A percentile compares a stretch with the other conserved stretches of the same genome.
Conservation (phyloP, 1,140 invertebrate genomes). For the Cyrtorhinus lividipennis region DNA sequence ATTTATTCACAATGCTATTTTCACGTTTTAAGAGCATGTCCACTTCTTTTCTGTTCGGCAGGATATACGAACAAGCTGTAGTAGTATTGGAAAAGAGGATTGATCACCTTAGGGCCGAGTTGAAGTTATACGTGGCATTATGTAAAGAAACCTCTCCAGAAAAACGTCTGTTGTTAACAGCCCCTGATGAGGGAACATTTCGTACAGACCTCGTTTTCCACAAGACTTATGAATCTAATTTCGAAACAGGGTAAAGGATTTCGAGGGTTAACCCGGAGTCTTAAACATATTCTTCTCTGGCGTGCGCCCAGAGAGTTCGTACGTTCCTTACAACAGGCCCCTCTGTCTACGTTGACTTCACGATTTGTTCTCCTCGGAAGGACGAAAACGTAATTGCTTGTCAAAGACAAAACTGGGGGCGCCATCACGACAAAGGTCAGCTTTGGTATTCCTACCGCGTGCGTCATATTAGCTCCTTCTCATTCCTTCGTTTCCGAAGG, state of each 20-base stretch:
- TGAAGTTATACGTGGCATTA: no score
- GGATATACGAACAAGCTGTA: no score
- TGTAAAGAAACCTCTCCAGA: neutral
- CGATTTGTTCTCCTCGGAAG: neutral
- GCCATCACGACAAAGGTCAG: neutral
- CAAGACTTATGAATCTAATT: neutral
- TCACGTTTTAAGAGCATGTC: no score
- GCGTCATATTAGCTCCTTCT: neutral
- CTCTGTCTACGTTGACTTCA: neutral
- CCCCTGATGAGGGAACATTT: neutral
- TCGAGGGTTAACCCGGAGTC: neutral
- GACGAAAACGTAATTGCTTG: neutral
- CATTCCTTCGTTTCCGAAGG: no score
- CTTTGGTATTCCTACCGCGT: neutral
- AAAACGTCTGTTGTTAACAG: constrained; percentile 5
- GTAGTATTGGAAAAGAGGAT: no score
- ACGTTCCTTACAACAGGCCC: neutral
- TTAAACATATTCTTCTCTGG: neutral
- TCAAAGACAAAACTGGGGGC: neutral
- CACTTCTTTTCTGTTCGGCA: no score
- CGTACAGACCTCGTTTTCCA: neutral
- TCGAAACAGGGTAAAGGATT: neutral
- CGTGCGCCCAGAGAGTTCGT: neutral
- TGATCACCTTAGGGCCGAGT: no score
- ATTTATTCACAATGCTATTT: no score